Evolutionary conservation across 1,140 invertebrate species (phyloP).

Genomic region (Drosophila sucinea): DNA sequence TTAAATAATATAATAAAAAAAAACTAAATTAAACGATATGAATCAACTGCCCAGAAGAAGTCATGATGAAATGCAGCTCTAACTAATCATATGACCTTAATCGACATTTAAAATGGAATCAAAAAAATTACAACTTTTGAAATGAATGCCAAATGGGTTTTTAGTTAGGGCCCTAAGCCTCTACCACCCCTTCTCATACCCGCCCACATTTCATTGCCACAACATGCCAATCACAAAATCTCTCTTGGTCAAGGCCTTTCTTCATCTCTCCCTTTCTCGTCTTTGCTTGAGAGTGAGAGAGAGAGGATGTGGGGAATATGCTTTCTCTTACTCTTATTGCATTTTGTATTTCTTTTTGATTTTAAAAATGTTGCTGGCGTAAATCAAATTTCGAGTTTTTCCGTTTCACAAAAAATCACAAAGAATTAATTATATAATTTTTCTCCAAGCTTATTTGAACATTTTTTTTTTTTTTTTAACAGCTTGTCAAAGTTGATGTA

Average conservation of each 20-base stretch:
- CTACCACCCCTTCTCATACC: background rate
- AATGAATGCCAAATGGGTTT: conserved; percentile 7
- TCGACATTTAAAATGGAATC: conserved; percentile 73
- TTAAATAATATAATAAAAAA: conserved; percentile 28
- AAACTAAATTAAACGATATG: conserved; percentile 31
- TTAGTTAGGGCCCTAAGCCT: background rate
- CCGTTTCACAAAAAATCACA: background rate
- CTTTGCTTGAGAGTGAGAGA: background rate
- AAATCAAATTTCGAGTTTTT: too few relatives aligned
- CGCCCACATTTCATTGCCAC: background rate
- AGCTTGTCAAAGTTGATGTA: too few relatives aligned
- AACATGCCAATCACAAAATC: background rate
- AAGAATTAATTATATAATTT: too few relatives aligned
- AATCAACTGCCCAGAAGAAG: conserved; percentile 26
- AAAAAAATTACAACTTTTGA: conserved; percentile 42
- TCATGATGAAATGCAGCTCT: conserved; percentile 52
- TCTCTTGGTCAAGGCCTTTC: conserved; percentile 10
- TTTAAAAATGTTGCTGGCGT: too few relatives aligned
- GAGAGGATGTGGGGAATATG: background rate
- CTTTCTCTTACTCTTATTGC: background rate
- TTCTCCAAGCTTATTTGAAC: too few relatives aligned
- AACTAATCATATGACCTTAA: conserved; percentile 78
- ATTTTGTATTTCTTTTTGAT: too few relatives aligned
- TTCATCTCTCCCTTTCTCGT: background rate
- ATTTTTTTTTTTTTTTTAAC: too few relatives aligned